A percentile compares a stretch with the other conserved stretches of the same genome.
Conservation (phyloP, 2,888 invertebrate genomes). For the Netelia virgata region DNA sequence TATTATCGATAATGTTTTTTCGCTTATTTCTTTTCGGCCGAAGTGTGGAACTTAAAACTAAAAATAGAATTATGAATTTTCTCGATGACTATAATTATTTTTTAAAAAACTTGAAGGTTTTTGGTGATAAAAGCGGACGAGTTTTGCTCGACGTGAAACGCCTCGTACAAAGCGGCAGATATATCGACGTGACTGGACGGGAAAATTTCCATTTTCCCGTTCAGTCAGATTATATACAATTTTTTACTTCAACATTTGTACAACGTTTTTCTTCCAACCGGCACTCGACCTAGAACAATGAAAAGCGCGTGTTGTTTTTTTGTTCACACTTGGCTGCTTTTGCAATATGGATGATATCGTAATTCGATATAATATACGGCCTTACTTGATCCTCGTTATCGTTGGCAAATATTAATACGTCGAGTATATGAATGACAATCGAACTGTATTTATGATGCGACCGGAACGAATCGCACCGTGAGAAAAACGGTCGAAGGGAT, state of each 20-base stretch:
- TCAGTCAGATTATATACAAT: background rate
- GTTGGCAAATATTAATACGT: background rate
- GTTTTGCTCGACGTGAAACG: too few species aligned
- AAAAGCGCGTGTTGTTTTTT: background rate
- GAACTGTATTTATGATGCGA: background rate
- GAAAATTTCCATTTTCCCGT: slow-evolving; percentile 15
- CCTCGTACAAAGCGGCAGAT: background rate
- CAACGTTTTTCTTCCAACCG: slow-evolving; percentile 17
- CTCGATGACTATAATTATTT: too few species aligned
- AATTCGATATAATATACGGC: background rate
- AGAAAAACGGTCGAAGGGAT: background rate
- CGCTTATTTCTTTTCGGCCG: too few species aligned
- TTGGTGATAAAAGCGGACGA: too few species aligned
- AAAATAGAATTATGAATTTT: too few species aligned
- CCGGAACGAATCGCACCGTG: background rate
- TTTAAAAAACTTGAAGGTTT: too few species aligned
- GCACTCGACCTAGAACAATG: background rate
- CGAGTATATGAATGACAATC: background rate
- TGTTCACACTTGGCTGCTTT: background rate
- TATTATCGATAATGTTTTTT: too few species aligned
- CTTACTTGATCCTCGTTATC: background rate
- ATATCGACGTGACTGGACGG: background rate
- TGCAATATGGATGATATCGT: background rate
- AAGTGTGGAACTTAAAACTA: too few species aligned
- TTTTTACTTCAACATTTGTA: slow-evolving; percentile 35